Conservation (phyloP, 2,113 vertebrate species). For the Gymnocephalus cernua region DNA sequence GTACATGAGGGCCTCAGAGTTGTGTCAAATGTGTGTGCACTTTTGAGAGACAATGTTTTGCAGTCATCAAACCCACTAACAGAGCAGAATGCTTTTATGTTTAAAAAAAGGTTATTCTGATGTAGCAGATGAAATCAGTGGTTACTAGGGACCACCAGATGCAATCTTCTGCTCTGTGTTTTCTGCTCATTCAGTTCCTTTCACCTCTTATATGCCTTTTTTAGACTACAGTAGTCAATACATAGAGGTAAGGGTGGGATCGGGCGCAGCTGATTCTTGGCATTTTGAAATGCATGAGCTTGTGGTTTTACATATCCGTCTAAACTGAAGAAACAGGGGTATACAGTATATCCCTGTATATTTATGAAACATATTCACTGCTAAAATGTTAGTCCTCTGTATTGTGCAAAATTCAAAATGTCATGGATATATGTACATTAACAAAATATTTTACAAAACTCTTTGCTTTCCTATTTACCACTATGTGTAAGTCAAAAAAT, state of each 20-base stretch:
- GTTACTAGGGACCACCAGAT: background rate
- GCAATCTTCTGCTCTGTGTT: background rate
- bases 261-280: background rate
- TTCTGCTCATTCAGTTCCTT: background rate
- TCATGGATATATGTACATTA: background rate
- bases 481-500: background rate
- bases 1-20: too few species aligned
- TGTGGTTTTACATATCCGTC: conserved; percentile 9
- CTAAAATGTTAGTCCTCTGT: conserved; percentile 17
- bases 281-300: background rate
- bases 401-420: background rate
- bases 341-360: background rate
- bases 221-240: background rate
- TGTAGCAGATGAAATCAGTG: conserved; percentile 2
- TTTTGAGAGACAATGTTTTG: background rate
- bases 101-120: background rate
- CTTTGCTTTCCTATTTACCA: background rate
- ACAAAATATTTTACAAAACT: background rate
- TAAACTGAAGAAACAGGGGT: background rate
- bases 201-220: conserved; percentile 4
- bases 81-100: background rate
- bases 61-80: background rate
- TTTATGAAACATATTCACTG: conserved; percentile 22
- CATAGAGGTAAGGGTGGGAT: background rate
- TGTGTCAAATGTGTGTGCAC: background rate